Evolutionary conservation across 2,797 vertebrate species (phyloP).

Genomic region (Holocentrus rufus): DNA sequence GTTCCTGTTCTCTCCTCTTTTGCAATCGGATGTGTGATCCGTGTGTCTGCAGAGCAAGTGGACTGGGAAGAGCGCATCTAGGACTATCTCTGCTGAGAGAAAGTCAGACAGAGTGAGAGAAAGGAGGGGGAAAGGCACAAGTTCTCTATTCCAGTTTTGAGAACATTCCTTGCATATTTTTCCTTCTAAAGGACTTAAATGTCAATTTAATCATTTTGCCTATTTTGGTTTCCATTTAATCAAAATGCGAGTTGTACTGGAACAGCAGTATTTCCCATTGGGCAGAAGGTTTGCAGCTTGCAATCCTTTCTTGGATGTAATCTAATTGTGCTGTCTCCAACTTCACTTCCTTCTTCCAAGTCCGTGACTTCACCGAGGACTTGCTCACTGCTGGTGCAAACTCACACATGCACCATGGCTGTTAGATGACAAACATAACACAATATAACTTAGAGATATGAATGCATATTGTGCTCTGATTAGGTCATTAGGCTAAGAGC

Average conservation of each 20-base stretch:
- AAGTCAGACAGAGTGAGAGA: slow-evolving; percentile 24
- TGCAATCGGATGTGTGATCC: slow-evolving; percentile 32
- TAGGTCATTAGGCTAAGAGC: not conserved
- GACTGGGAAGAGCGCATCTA: slow-evolving; percentile 14
- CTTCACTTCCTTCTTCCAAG: slow-evolving; percentile 34
- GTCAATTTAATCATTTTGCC: slow-evolving; percentile 51
- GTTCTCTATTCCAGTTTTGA: slow-evolving; percentile 48
- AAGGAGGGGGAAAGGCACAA: slow-evolving; percentile 15
- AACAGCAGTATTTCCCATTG: slow-evolving; percentile 31
- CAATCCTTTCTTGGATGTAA: slow-evolving; percentile 10
- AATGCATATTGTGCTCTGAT: too few relatives aligned
- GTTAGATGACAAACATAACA: slow-evolving; percentile 5
- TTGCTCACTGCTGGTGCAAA: slow-evolving; percentile 17
- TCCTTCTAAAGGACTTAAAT: slow-evolving; percentile 63
- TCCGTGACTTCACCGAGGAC: slow-evolving; percentile 30
- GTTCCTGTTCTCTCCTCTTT: slow-evolving; percentile 3
- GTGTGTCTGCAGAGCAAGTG: slow-evolving; percentile 22
- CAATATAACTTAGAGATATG: not conserved
- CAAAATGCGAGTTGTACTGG: slow-evolving; percentile 41
- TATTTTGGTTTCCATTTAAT: slow-evolving; percentile 62
- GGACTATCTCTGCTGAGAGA: slow-evolving; percentile 11
- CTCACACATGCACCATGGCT: not conserved
- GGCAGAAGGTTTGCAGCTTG: slow-evolving; percentile 12
- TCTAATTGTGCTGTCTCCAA: slow-evolving; percentile 27
- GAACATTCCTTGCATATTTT: slow-evolving; percentile 65